Evolutionary conservation across 2,888 invertebrate species (phyloP).

Genomic region (Aelia acuminata): DNA sequence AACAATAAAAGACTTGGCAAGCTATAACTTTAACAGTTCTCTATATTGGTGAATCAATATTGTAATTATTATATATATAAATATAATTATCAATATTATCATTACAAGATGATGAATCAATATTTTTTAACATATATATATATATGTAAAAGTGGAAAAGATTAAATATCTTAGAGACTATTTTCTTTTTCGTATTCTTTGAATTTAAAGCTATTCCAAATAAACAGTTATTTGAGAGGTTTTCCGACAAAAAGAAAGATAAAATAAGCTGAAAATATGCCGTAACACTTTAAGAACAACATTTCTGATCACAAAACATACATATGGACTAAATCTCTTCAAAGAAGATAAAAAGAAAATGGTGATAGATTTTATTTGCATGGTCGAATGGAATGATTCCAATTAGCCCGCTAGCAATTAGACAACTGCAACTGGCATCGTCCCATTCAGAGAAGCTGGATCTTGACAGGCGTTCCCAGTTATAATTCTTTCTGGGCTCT

Average conservation of each 20-base stretch:
- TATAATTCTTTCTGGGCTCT: conserved; percentile 18
- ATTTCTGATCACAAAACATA: neutral
- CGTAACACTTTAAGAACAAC: neutral
- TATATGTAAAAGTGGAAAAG: no score
- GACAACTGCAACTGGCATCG: neutral
- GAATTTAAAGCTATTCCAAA: neutral
- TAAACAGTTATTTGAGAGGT: neutral
- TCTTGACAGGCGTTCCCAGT: conserved; percentile 28
- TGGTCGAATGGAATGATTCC: conserved; percentile 13
- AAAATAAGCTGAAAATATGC: no score
- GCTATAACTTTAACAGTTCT: no score
- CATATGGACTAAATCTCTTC: neutral
- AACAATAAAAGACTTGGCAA: no score
- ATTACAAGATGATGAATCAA: no score
- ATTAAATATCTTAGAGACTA: neutral
- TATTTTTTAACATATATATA: no score
- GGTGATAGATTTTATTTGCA: conserved; percentile 7
- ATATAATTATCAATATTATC: no score
- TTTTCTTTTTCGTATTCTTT: neutral
- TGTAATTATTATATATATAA: no score
- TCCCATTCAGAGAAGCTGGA: conserved; percentile 25
- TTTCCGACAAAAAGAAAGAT: neutral
- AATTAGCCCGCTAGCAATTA: conserved; percentile 8
- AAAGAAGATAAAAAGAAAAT: neutral
- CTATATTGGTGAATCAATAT: no score